Base-by-base conservation (phyloP, 2,113 vertebrate species). In the Scomber japonicus region DNA sequence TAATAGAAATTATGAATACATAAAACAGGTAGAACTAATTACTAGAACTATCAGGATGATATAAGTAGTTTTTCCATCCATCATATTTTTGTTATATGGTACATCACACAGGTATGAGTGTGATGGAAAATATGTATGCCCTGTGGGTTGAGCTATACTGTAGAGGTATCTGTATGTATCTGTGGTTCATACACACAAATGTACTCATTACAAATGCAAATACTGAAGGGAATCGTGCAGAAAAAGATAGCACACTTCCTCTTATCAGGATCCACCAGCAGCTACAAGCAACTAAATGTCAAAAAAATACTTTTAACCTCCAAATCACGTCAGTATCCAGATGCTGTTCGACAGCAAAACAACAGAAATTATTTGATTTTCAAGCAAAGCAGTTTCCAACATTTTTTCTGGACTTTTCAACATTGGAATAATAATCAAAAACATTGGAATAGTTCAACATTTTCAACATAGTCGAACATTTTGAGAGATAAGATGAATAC, bases 191-290 rank as follows among this genome's bases (percentile, higher is more conserved):
- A 19, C n/a, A n/a, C 21, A 35, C 35, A 78, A 40, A 73, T 30
- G 19, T n/a, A 78, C 60, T 84, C 60, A 61, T 78, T 62, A 76
- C 31, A 83, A 81, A 84, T 63, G 14, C 19, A 50, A 68, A 50
- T 24, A 21, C 30, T 14, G 19, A 49, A 69, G 30, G 30, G n/a
- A 54, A 53, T 65, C 8, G 27, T 16, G 21, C 27, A 19, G n/a
- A 56, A 50, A 66, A 49, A 60, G n/a, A 53, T 54, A 55, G n/a
- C 61, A 40, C n/a, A 70, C 54, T 87, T 82, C 65, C 77, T 67
- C 63, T 24, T 51, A 51, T 59, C 75, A 54, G n/a, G 35, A 8
- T 8, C 30, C 4, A 31, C 4, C 15, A 11, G 8, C 2, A 1
- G 30, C 27, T 54, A 21, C 8, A 40, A 17, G n/a, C 2, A 74